A percentile compares a stretch with the other conserved stretches of the same genome.
These are phyloP conservation scores for Heliconius cydno DNA, from an alignment of 2,888 invertebrate genomes.

Conservation along the genomic window DNA sequence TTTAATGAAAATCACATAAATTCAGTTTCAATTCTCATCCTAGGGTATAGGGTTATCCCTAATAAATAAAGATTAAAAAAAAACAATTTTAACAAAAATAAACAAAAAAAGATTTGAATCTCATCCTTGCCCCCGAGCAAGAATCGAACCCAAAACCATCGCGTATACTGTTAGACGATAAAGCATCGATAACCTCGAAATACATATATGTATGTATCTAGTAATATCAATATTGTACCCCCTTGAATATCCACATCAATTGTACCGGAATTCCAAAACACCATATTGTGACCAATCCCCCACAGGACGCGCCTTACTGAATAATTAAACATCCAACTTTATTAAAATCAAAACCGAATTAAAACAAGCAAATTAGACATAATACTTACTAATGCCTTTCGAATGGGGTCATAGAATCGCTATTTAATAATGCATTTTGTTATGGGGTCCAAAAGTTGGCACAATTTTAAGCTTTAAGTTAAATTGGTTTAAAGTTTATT, in stretches of 20 bases:
- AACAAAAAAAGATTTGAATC: no score
- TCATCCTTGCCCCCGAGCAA: no score
- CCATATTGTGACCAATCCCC: conserved; percentile 42
- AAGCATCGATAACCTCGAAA: no score
- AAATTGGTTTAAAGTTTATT: conserved; percentile 16
- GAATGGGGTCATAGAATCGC: conserved; percentile 76
- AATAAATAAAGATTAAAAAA: no score
- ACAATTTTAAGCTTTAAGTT: conserved; percentile 48
- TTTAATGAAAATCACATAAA: no score
- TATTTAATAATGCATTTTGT: conserved; percentile 76
- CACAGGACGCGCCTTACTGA: conserved; percentile 56
- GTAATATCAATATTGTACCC: neutral
- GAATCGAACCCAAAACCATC: no score
- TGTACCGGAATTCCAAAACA: conserved; percentile 39
- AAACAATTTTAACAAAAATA: no score
- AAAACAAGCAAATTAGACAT: conserved; percentile 80
- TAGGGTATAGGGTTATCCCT: no score
- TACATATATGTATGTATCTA: neutral
- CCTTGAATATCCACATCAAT: conserved; percentile 33
- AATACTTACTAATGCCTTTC: conserved; percentile 73
- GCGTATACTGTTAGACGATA: no score
- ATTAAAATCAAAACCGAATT: conserved; percentile 79
- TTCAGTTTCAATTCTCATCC: no score
- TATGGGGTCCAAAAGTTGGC: conserved; percentile 52
- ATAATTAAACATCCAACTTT: conserved; percentile 77